phyloP scores from a whole-genome alignment of 2,888 invertebrate genomes.

The Eremobia ochroleuca region DNA sequence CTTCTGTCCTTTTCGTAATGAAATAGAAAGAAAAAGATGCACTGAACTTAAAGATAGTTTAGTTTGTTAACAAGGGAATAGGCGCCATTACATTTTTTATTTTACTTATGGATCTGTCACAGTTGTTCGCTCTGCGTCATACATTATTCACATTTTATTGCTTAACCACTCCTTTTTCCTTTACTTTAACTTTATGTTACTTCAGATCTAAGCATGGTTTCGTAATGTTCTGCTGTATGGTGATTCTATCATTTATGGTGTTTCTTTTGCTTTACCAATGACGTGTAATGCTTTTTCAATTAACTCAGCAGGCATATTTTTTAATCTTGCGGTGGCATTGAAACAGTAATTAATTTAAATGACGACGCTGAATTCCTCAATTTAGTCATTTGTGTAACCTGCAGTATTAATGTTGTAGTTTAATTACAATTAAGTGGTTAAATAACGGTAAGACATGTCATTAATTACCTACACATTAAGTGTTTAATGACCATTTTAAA shows the following conservation, averaged over 20 bases:
- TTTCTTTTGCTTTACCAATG: neutral
- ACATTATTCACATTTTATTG: neutral
- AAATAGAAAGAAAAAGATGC: too few species aligned
- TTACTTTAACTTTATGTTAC: neutral
- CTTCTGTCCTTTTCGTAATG: too few species aligned
- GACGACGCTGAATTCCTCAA: neutral
- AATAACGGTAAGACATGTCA: neutral
- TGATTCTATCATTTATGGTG: neutral
- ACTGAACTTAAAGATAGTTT: too few species aligned
- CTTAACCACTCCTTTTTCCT: neutral
- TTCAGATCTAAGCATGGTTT: constrained; percentile 1
- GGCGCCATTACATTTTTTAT: too few species aligned
- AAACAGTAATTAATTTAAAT: constrained; percentile 11
- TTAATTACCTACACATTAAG: neutral
- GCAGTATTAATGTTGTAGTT: neutral
- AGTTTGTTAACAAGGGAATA: too few species aligned
- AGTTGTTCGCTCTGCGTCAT: too few species aligned
- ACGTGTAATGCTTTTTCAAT: constrained; percentile 9
- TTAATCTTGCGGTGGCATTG: neutral
- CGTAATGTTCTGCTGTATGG: neutral
- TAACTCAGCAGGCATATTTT: neutral
- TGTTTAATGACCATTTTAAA: neutral
- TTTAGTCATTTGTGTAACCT: neutral
- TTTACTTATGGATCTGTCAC: too few species aligned
- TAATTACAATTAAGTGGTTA: neutral